Evolutionary conservation across 2,797 vertebrate genomes (phyloP), one percentile per base, ranked within the genome.

Genomic region (Poeciliopsis infans): DNA sequence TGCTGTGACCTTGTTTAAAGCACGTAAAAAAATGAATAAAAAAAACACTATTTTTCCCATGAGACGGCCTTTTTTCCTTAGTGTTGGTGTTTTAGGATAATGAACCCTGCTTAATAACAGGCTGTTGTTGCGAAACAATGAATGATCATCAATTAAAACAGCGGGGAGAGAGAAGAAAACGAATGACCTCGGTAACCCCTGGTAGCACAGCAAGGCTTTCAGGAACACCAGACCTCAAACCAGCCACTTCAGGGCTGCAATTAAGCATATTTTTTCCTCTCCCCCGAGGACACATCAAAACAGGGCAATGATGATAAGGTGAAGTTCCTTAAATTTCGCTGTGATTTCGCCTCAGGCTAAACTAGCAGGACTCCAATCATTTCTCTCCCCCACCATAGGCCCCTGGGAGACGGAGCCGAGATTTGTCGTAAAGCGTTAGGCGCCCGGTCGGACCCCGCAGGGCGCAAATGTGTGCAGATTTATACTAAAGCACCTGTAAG

Each of bases 71-170:
- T 86, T 86, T 84, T 86, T 85, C 87, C 85, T 81, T 64, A 68
- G 83, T 1, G 79, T 73, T 80, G 84, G 80, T 86, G 85, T 92
- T 93, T 91, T 81, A 89, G 87, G 87, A 85, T 92, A 93, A 93
- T 89, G 87, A 94, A 88, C 82, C 84, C 86, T 77, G 85, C 83
- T 92, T 93, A 94, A 93, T 93, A 93, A 92, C 82, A 79, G 85
- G 86, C 80, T 86, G 85, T 79, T 77, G 83, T 82, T 74, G 66
- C 78, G 77, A 93, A 94, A 93, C 91, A 90, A 93, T 92, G 90
- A 93, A 89, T 90, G 85, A 93, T 94, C 92, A 88, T 94, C 91
- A 91, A 91, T 95, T 95, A 92, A 93, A 93, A 85, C 64, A 15
- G 77, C 1, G 39, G 66, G 66, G 81, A 76, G 77, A 79, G 82